Base-by-base conservation (phyloP, 2,797 vertebrate genomes). In the Hafferia zeledoni region DNA sequence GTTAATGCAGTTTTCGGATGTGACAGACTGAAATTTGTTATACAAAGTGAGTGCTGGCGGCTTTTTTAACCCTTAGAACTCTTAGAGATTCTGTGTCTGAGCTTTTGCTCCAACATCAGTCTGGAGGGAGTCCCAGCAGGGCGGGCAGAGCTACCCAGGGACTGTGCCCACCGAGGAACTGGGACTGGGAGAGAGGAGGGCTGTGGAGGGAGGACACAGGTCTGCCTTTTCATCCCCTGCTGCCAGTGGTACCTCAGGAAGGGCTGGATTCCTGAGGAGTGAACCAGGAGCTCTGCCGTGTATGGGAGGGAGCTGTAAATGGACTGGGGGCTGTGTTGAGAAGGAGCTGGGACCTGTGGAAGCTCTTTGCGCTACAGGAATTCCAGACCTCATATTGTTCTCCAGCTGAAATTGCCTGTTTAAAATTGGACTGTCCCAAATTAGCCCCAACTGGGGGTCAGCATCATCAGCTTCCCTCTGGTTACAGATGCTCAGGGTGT, bases 321-420 rank as follows among this genome's bases (percentile, higher is more conserved):
- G 11, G 16, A 3, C 31, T 33, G 47, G 65, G 5, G 16, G 0
- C 43, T 0, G 6, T 55, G 6, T 17, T 17, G 8, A 49, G 77
- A 55, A 5, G 17, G 25, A 39, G 10, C 53, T 85, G 49, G 41
- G 5, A 13, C 52, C 25, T 12, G 0, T 0, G 20, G n/a, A 52
- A 72, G 23, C 39, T 64, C 3, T 35, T 78, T 50, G 17, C 59
- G 65, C 30, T 50, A 9, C 23, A 1, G 19, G 30, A 31, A 12
- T 35, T 68, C 43, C 68, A 76, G 41, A 69, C 18, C 46, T 52
- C 35, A 11, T 61, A 1, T 20, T 61, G 19, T 15, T 87, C 60
- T 60, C 28, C 5, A 8, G 5, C 43, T 75, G 63, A 13, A 35
- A 17, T 18, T 59, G 27, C 28, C 7, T 35, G n/a, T 18, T 80